Evolutionary conservation across 2,888 invertebrate genomes (phyloP), one percentile per base, ranked within the genome.

Genomic region (Agonopterix heracliana): DNA sequence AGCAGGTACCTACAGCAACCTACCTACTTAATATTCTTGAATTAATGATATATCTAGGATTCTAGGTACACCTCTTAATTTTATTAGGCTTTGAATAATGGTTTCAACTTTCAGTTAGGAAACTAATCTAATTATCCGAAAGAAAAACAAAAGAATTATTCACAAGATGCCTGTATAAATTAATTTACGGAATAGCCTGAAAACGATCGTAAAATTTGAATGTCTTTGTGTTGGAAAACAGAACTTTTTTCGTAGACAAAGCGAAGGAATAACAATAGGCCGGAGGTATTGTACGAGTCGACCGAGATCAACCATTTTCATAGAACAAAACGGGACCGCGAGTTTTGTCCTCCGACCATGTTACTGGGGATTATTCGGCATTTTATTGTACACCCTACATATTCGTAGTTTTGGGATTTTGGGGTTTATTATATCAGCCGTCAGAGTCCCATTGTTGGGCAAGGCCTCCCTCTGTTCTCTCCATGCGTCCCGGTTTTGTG

Each of bases 271-370:
- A 59, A 75, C 74, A 77, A 78, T 71, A 57, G 71, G 60, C 64
- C 52, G 51, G 50, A 36, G 47, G 47, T 26, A 26, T 26, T 26
- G 26, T 26, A 35, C 44, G 44, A 41, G 61, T 55, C 59, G 26
- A 62, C 63, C 54, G 67, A 70, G 71, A 74, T 78, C 74, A 76
- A 71, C 68, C 65, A 71, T 73, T 70, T 71, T 63, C 63, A 63
- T 59, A 57, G 63, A 68, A 78, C 71, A 78, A 78, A 73, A 73
- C 69, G 61, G 54, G 63, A 60, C 59, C 59, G 56, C 61, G 66
- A 65, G 62, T 67, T 68, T 66, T 64, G 59, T 64, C 60, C 56
- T 54, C 52, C 54, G 54, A 48, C 9, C 54, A 51, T 55, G 51
- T 52, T 49, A 52, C 50, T 48, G 51, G 41, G 52, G 49, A 50